Evolutionary conservation across 1,140 invertebrate genomes (phyloP).

Genomic region (Cotesia chilonis): DNA sequence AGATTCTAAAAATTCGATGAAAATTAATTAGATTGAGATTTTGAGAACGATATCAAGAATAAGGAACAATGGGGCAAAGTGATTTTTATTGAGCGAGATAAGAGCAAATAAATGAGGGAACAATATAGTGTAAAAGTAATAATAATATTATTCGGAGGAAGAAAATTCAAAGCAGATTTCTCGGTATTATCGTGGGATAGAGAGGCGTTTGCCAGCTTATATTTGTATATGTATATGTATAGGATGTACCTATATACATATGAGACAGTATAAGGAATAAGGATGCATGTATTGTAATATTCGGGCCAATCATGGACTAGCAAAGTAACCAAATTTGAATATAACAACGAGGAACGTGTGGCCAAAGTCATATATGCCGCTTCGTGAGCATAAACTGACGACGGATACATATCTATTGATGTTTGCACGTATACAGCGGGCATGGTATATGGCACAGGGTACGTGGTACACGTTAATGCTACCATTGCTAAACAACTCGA

Average conservation of each 20-base stretch:
- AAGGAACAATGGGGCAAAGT: not conserved
- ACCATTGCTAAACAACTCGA: not conserved
- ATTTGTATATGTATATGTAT: no score
- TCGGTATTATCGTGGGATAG: constrained; percentile 43
- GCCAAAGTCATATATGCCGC: constrained; percentile 40
- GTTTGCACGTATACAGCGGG: not conserved
- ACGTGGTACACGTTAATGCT: not conserved
- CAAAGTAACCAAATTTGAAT: constrained; percentile 63
- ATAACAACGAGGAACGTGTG: constrained; percentile 52
- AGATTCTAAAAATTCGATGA: not conserved
- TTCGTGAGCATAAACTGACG: constrained; percentile 33
- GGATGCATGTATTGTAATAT: constrained; percentile 53
- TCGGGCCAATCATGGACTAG: constrained; percentile 58
- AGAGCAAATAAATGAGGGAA: not conserved
- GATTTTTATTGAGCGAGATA: not conserved
- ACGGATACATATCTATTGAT: constrained; percentile 37
- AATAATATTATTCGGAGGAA: constrained; percentile 14
- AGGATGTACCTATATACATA: no score
- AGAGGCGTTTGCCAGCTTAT: no score
- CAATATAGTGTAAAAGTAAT: constrained; percentile 3
- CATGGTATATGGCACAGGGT: not conserved
- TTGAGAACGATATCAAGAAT: not conserved
- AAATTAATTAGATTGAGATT: constrained; percentile 3
- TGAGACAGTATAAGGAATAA: not conserved
- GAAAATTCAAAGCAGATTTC: constrained; percentile 22